A percentile compares a stretch with the other conserved stretches of the same genome.
phyloP scores from a whole-genome alignment of 2,888 invertebrate species.

The Coenonympha glycerion region DNA sequence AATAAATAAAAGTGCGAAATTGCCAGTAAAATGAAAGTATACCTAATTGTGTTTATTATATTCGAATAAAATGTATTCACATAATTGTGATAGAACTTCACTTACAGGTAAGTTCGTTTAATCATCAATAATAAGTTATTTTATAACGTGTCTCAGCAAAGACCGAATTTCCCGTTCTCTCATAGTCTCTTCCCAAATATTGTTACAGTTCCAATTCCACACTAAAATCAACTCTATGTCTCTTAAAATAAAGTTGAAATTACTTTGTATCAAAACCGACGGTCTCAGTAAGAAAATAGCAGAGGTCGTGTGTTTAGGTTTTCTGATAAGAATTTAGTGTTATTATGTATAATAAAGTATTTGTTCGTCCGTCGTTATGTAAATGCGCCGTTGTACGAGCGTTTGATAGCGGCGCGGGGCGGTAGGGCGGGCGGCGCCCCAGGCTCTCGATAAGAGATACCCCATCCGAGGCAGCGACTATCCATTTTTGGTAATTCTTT shows the following conservation, averaged over 20 bases:
- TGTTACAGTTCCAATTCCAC: slow-evolving; percentile 24
- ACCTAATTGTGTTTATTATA: too few relatives aligned
- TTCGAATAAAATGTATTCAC: too few relatives aligned
- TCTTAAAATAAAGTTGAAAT: slow-evolving; percentile 16
- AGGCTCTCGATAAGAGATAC: slow-evolving; percentile 19
- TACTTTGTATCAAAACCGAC: slow-evolving; percentile 12
- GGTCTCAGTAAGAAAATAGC: slow-evolving; percentile 36
- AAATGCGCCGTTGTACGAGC: slow-evolving; percentile 16
- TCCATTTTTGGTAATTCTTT: slow-evolving; percentile 1
- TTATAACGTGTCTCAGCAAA: slow-evolving; percentile 42
- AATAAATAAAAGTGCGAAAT: too few relatives aligned
- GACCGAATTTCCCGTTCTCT: slow-evolving; percentile 50
- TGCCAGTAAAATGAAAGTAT: too few relatives aligned
- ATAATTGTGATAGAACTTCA: too few relatives aligned
- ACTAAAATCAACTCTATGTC: slow-evolving; percentile 18
- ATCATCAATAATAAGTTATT: slow-evolving; percentile 23
- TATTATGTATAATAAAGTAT: slow-evolving; percentile 27
- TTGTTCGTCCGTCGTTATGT: slow-evolving; percentile 23
- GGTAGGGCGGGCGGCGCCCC: slow-evolving; percentile 10
- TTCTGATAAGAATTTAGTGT: slow-evolving; percentile 41
- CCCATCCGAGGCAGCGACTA: neutral
- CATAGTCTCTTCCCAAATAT: slow-evolving; percentile 38
- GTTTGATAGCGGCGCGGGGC: slow-evolving; percentile 20
- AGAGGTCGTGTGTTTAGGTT: slow-evolving; percentile 41
- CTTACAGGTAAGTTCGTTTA: too few relatives aligned